Base-by-base conservation (phyloP, 2,797 vertebrate genomes). In the Miichthys miiuy region DNA sequence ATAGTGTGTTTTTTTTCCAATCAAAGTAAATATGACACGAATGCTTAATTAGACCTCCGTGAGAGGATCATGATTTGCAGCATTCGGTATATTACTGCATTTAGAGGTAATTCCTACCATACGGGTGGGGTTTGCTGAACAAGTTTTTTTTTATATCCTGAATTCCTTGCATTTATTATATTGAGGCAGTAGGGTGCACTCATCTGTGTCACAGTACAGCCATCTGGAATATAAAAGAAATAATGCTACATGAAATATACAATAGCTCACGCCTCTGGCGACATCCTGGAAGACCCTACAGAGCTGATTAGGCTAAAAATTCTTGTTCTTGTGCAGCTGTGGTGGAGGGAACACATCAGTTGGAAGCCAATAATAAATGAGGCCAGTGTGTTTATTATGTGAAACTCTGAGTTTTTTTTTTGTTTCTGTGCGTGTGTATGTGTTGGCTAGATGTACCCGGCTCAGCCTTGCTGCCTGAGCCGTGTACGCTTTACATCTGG, bases 401-500 rank as follows among this genome's bases (percentile, higher is more conserved):
- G 54, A 56, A 74, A 63, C 51, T 76, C 25, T 61, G 41, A 44
- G 27, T 21, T 8, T 6, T 65, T 44, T 62, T 9, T 72, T 34
- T 55, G 1, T 64, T 21, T 47, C 7, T 20, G 5, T 63, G 42
- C 30, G 17, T 61, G n/a, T 65, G 9, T 64, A 25, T 27, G n/a
- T 44, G 30, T 75, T 80, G 73, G 44, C 75, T 79, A 46, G n/a
- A 68, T 81, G 68, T 65, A 5, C 46, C 14, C 41, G 3, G 44
- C 70, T 72, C 61, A 69, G 67, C 62, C 62, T 67, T 17, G n/a
- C 57, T 46, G 75, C 70, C 60, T 55, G 56, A 63, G 68, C 75
- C 68, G 44, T 48, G 70, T 60, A 84, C 20, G 8, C 67, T 79
- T 72, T 81, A 72, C 80, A 87, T 85, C 79, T 86, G 79, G 71